These are phyloP conservation scores for Matsumurasca onukii DNA, from an alignment of 1,140 invertebrate species.

Conservation along the genomic window DNA sequence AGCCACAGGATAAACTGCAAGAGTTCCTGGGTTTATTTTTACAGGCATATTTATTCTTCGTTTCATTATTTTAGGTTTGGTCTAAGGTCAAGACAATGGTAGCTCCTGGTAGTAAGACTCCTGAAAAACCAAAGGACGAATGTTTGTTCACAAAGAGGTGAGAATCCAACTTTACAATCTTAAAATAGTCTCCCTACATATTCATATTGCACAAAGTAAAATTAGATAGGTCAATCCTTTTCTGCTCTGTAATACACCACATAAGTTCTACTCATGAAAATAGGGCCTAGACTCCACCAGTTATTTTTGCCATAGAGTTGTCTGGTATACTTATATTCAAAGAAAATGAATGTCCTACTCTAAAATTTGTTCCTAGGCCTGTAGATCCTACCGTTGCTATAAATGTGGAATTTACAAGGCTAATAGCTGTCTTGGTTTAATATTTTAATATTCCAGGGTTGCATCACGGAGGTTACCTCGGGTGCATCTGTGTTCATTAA, in stretches of 20 bases:
- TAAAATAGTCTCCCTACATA: background rate
- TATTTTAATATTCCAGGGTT: no score
- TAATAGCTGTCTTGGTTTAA: no score
- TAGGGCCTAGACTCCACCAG: background rate
- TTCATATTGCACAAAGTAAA: background rate
- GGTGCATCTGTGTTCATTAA: no score
- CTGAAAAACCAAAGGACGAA: slow-evolving; percentile 16
- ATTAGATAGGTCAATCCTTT: background rate
- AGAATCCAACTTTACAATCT: no score
- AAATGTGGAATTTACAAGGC: no score
- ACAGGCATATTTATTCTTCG: no score
- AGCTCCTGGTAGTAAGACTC: background rate
- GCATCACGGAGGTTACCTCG: no score
- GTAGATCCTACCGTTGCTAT: no score
- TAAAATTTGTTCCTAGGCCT: no score
- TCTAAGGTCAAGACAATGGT: background rate
- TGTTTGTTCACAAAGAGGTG: slow-evolving; percentile 25
- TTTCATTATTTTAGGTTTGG: background rate
- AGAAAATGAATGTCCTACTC: no score
- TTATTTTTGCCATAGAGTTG: background rate
- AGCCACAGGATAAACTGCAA: no score
- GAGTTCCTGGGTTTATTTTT: no score
- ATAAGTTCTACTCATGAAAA: background rate
- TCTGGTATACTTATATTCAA: background rate
- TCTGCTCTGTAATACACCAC: background rate